Conservation (phyloP, 2,113 vertebrate genomes). For the Colinus virginianus region DNA sequence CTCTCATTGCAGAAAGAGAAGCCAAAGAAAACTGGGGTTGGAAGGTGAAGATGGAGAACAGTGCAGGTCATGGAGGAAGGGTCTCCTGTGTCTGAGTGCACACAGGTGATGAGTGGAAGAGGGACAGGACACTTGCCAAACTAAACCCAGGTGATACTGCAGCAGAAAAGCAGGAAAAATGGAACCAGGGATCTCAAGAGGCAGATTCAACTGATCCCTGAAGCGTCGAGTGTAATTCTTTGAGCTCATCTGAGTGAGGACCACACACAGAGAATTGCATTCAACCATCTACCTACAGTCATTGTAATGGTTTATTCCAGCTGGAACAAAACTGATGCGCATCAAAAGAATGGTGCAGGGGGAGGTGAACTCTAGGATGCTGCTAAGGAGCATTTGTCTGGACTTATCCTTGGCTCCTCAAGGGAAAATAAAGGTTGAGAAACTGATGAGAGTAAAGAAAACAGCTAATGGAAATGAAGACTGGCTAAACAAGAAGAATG, state of each 20-base stretch:
- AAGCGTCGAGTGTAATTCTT: background rate
- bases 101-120: background rate
- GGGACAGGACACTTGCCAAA: background rate
- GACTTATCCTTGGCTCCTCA: background rate
- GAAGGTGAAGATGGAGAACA: background rate
- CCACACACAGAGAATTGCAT: background rate
- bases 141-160: background rate
- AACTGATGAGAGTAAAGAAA: background rate
- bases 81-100: background rate
- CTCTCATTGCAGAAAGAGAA: background rate
- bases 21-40: background rate
- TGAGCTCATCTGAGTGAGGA: fast-evolving
- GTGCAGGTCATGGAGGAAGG: background rate
- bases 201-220: background rate
- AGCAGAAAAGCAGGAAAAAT: background rate
- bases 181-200: background rate
- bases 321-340: background rate
- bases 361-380: background rate
- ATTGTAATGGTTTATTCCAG: background rate
- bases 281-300: background rate
- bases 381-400: background rate
- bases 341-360: fast-evolving
- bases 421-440: background rate
- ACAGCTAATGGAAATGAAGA: background rate
- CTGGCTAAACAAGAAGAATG: background rate